phyloP scores from a whole-genome alignment of 1,140 invertebrate genomes.

The Agraylea sexmaculata region DNA sequence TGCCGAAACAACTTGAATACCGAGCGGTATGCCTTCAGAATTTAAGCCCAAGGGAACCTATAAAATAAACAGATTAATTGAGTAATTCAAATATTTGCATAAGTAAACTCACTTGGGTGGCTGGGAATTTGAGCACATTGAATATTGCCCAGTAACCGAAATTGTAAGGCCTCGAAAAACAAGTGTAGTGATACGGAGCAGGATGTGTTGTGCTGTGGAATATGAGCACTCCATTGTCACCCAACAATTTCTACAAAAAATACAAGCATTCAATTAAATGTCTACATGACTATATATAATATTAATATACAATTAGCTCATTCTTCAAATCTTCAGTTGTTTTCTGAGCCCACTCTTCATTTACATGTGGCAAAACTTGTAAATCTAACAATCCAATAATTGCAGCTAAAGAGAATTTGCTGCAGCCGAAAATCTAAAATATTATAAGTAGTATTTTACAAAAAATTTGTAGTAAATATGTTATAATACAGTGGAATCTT shows the following conservation, averaged over 20 bases:
- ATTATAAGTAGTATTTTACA: too few relatives aligned
- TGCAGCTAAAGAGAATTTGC: conserved; percentile 51
- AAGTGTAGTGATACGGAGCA: conserved; percentile 77
- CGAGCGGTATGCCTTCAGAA: conserved; percentile 60
- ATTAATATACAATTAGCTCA: conserved; percentile 43
- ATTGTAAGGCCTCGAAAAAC: conserved; percentile 71
- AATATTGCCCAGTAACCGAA: conserved; percentile 83
- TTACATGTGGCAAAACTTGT: conserved; percentile 48
- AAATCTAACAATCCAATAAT: conserved; percentile 54
- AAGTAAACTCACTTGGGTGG: conserved; percentile 52
- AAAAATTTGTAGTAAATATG: too few relatives aligned
- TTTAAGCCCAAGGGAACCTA: conserved; percentile 68
- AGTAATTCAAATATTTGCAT: conserved; percentile 1
- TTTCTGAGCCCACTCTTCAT: conserved; percentile 48
- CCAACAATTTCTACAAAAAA: conserved; percentile 49
- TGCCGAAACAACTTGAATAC: conserved; percentile 69
- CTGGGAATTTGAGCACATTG: conserved; percentile 75
- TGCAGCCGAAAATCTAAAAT: conserved; percentile 37
- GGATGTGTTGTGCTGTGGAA: conserved; percentile 72
- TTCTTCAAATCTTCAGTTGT: conserved; percentile 45
- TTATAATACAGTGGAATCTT: too few relatives aligned
- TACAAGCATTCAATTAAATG: conserved; percentile 6
- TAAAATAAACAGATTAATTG: conserved; percentile 11
- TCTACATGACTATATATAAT: conserved; percentile 8
- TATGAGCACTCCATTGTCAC: conserved; percentile 69